A percentile compares a stretch with the other conserved stretches of the same genome.
phyloP scores from a whole-genome alignment of 64 coral and sea anemone genomes.

The Montipora efflorescens region DNA sequence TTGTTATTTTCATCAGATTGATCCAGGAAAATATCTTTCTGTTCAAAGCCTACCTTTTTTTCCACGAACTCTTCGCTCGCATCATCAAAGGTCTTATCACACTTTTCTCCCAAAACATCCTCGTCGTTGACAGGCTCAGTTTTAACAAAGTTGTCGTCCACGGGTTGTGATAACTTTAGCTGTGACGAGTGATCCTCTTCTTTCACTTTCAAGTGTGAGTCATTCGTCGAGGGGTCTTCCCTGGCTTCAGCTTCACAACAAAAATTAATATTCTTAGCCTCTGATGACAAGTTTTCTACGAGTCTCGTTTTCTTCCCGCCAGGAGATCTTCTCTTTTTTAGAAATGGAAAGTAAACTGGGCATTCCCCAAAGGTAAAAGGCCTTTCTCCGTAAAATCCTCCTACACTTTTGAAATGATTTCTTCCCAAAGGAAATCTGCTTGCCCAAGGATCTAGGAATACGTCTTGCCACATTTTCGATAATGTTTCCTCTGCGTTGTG shows the following conservation, averaged over 20 bases:
- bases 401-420: background rate
- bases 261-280: too few relatives aligned
- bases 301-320: background rate
- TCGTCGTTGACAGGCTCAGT: background rate
- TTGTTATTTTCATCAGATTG: background rate
- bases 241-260: background rate
- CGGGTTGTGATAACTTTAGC: conserved; percentile 3
- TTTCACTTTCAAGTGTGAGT: conserved; percentile 7
- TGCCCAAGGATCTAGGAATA: conserved; percentile 4
- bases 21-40: background rate
- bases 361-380: background rate
- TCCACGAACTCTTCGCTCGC: background rate
- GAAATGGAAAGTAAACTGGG: conserved; percentile 28
- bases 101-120: background rate
- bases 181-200: background rate
- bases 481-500: background rate
- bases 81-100: background rate
- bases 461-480: background rate
- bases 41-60: background rate
- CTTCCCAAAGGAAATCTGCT: background rate
- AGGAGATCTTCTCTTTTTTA: background rate
- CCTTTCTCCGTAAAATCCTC: conserved; percentile 48
- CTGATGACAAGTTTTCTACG: background rate
- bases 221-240: conserved; percentile 7
- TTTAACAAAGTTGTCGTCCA: background rate